These are phyloP conservation scores for Glossophaga mutica DNA, from an alignment of 2,797 vertebrate genomes.

Conservation along the genomic window DNA sequence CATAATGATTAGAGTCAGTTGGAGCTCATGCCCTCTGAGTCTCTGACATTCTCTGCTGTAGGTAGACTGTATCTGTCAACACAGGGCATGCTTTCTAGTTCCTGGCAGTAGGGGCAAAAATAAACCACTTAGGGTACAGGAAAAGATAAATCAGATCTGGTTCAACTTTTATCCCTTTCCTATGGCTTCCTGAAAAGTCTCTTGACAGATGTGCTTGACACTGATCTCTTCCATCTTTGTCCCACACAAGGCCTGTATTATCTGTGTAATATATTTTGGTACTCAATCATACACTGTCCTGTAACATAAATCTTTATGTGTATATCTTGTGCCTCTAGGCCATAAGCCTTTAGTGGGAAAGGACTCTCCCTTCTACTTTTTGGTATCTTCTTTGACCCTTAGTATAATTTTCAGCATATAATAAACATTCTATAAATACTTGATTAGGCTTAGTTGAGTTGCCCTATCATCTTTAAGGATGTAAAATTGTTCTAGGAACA, in stretches of 20 bases:
- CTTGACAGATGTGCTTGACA: neutral
- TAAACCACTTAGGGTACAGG: neutral
- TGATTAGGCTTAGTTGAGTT: neutral
- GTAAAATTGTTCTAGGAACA: neutral
- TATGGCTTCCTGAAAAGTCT: neutral
- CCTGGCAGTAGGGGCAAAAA: neutral
- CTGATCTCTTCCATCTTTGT: neutral
- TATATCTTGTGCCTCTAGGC: neutral
- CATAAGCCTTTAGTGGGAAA: neutral
- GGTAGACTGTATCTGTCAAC: neutral
- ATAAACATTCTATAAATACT: neutral
- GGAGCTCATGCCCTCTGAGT: neutral
- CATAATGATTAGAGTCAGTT: neutral
- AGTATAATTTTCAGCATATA: neutral
- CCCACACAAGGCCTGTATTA: neutral
- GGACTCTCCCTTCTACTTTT: neutral
- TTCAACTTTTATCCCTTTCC: neutral
- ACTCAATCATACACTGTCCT: neutral
- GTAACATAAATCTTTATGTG: neutral
- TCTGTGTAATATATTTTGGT: neutral
- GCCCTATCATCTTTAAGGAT: neutral
- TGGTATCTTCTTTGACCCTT: neutral
- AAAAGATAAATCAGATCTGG: neutral
- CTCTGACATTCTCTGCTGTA: neutral
- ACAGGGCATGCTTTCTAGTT: neutral